Base-by-base conservation (phyloP, 2,888 invertebrate genomes). In the Callyntrura guangdongensis region DNA sequence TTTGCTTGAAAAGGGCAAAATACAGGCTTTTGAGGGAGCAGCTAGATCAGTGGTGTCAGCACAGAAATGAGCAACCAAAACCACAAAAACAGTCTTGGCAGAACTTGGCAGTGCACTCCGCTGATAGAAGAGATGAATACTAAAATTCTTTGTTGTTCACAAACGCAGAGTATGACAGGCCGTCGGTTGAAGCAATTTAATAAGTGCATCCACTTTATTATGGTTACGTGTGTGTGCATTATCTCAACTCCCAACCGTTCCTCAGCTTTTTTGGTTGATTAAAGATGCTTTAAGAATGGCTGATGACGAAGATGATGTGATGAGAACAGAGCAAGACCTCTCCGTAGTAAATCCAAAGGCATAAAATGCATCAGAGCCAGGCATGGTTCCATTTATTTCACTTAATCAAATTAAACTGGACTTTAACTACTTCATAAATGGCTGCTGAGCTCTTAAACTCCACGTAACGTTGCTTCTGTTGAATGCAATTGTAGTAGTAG, bases 351-450 rank as follows among this genome's bases (percentile, higher is more conserved):
- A 25, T 27, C 8, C 17, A 36, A 20, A 20, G 8, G 17, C 49
- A 74, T 74, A 22, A 47, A 47, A 9, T 72, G 72, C n/a, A 61
- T 45, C 11, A 36, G 36, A 36, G 36, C 36, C 64, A 79, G 11
- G 77, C 87, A 53, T 20, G 87, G 53, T 17, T 72, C 61, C 88
- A 83, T 88, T 88, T 69, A 87, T 87, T 87, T 87, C 87, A 88
- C 82, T 88, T 88, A 88, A 88, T 88, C 83, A 74, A 88, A 88
- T 88, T 83, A 88, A 88, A 88, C 82, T 82, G 69, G 72, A 83
- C 74, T 88, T 88, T 83, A 88, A 88, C 83, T 83, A 59, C 83
- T 83, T 72, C 61, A 88, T 74, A 88, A 88, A 72, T 72, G 88
- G 25, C 72, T 77, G 61, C n/a, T 74, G 74, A 59, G 56, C 72